Base-by-base conservation (phyloP, 2,113 vertebrate genomes). In the Daphoenositta chrysoptera region DNA sequence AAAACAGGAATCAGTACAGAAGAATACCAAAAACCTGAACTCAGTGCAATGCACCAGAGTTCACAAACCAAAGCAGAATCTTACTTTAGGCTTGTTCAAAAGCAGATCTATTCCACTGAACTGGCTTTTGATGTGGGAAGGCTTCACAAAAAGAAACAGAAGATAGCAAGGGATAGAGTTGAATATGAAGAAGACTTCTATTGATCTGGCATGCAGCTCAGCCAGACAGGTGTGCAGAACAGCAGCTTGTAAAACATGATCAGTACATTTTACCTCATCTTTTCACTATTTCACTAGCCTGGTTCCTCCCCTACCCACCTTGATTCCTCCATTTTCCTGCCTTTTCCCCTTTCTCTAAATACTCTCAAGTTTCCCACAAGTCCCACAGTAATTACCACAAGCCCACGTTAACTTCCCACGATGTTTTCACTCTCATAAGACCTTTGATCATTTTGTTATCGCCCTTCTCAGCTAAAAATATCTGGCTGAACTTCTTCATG, bases 11-110 rank as follows among this genome's bases (percentile, higher is more conserved):
- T 54, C 5, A 24, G 4, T 9, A 10, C 16, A 81, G 77, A 86
- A 40, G 39, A 84, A 42, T 39, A 87, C 2, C 27, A 39, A 42
- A 78, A 79, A 84, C 23, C 26, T 45, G 50, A 83, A 83, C 17
- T 77, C 11, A 1, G 13, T 0, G 3, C 0, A 0, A 21, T 72
- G 37, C 39, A 65, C 26, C 54, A 35, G 57, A 48, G 39, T 42
- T 58, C 24, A 57, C 56, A 87, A 81, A 73, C 33, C 60, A 78
- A 91, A 87, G 35, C 0, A 1, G 10, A 78, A 40, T 40, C n/a
- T 69, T 85, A 16, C 19, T 10, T 4, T 2, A 39, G 18, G 10
- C 14, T 76, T 85, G 11, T 72, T 91, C 57, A 68, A 64, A 85
- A 88, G 53, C 39, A 58, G 23, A 15, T 26, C 9, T 68, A 3